These are phyloP conservation scores for Eustalomyia histrio DNA, from an alignment of 2,888 invertebrate genomes.

Conservation along the genomic window DNA sequence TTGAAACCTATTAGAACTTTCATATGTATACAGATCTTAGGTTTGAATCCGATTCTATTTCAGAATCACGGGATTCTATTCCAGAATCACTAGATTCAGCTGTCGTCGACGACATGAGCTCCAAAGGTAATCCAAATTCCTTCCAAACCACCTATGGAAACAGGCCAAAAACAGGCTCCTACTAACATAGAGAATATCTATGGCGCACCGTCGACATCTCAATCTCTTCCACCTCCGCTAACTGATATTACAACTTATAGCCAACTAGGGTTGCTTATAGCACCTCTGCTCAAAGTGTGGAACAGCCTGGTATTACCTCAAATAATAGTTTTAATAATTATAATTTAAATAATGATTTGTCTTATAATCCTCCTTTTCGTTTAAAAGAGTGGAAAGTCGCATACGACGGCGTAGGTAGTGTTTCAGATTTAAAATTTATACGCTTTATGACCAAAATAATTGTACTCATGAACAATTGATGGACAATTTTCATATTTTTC, in stretches of 20 bases:
- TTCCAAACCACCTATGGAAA: not conserved
- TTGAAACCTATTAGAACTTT: not conserved
- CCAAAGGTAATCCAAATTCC: not conserved
- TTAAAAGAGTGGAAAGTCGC: not conserved
- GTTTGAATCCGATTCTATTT: too few relatives aligned
- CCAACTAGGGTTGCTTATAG: not conserved
- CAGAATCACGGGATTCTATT: not conserved
- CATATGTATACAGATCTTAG: slow-evolving; percentile 6
- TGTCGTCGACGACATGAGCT: too few relatives aligned
- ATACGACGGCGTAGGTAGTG: not conserved
- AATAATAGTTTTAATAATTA: too few relatives aligned
- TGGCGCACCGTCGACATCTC: not conserved
- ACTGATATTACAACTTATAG: not conserved
- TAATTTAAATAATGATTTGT: too few relatives aligned
- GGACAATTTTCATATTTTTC: slow-evolving; percentile 11
- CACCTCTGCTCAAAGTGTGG: too few relatives aligned
- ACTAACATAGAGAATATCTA: too few relatives aligned
- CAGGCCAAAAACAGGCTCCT: not conserved
- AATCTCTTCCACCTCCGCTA: too few relatives aligned
- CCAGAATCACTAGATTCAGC: not conserved
- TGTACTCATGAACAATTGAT: slow-evolving; percentile 5
- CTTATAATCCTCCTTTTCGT: too few relatives aligned
- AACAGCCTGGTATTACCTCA: too few relatives aligned
- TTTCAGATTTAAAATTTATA: slow-evolving; percentile 2
- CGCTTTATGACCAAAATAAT: not conserved